These are phyloP conservation scores for Orchesella flavescens DNA, from an alignment of 2,888 invertebrate species.

Conservation along the genomic window DNA sequence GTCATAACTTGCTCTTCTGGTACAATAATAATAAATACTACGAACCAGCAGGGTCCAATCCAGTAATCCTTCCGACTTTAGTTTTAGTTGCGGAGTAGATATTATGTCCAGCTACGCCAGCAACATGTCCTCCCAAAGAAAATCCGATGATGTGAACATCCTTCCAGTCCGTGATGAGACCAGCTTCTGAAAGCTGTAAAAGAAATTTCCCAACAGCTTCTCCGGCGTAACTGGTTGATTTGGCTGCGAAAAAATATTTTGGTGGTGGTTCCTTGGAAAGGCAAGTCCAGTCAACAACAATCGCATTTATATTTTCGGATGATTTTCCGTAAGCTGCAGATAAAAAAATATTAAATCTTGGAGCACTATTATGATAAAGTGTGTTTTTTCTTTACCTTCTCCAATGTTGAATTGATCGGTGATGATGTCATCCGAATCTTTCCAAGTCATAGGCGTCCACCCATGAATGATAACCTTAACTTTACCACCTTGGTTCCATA, in stretches of 20 bases:
- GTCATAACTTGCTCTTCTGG: too few species aligned
- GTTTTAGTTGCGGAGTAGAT: background rate
- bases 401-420: background rate
- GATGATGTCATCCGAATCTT: background rate
- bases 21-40: too few species aligned
- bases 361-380: too few species aligned
- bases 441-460: background rate
- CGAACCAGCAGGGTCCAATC: conserved; percentile 15
- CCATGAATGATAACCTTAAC: background rate
- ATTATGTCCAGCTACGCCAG: background rate
- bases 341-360: too few species aligned
- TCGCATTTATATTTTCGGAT: background rate
- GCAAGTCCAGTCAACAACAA: background rate
- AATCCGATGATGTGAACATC: background rate
- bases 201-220: background rate
- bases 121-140: conserved; percentile 3
- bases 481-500: background rate
- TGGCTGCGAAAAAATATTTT: background rate
- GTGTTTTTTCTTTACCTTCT: background rate
- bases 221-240: background rate
- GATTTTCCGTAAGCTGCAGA: background rate
- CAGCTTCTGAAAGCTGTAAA: background rate
- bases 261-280: background rate
- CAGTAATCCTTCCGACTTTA: conserved; percentile 11
- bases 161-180: background rate